phyloP scores from a whole-genome alignment of 2,888 invertebrate species.

The Scaeva pyrastri region DNA sequence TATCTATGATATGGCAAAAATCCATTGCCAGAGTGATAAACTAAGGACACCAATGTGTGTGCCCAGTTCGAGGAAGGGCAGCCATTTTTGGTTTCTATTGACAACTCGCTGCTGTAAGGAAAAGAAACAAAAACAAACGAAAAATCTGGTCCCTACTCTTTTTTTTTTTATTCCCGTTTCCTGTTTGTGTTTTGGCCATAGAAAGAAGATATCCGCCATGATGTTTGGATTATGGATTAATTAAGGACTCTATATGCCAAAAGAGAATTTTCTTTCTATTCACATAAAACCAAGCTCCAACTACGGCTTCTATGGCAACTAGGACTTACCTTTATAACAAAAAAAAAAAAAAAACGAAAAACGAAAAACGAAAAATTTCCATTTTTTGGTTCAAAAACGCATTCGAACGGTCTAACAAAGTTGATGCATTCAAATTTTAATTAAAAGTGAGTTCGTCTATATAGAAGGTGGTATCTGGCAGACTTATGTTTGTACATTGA shows the following conservation, averaged over 20 bases:
- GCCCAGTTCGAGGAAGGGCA: neutral
- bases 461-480: neutral
- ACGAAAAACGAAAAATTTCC: neutral
- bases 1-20: conserved; percentile 25
- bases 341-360: too few relatives aligned
- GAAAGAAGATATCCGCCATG: conserved; percentile 18
- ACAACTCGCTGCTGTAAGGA: neutral
- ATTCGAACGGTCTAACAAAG: neutral
- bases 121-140: neutral
- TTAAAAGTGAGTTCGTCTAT: conserved; percentile 2
- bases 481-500: neutral
- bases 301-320: neutral
- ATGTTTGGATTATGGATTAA: conserved; percentile 41
- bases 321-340: neutral
- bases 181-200: neutral
- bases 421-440: conserved; percentile 18
- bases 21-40: conserved; percentile 45
- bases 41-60: neutral
- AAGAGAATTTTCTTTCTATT: neutral
- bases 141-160: conserved; percentile 1
- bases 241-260: conserved; percentile 16
- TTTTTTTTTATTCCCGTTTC: neutral
- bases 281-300: neutral
- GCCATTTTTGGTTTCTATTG: conserved; percentile 25
- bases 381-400: conserved; percentile 4